Base-by-base conservation (phyloP, 2,797 vertebrate genomes). In the Phoxinus dragarum region DNA sequence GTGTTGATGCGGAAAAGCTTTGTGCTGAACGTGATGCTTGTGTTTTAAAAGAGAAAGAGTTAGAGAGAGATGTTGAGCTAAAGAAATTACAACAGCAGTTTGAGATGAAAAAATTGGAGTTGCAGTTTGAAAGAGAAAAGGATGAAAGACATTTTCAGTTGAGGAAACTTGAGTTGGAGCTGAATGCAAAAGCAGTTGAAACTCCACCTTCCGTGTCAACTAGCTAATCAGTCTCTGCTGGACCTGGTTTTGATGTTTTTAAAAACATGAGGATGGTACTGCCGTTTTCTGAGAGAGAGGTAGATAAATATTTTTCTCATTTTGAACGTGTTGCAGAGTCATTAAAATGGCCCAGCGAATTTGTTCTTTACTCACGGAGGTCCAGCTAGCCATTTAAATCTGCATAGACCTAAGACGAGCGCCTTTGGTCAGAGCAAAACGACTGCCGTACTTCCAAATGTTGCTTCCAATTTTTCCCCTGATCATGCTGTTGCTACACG, bases 301-400 rank as follows among this genome's bases (percentile, higher is more conserved):
- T 38, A 49, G 69, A 83, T 36, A 14, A 40, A 7, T 83, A 83
- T 74, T 74, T 82, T 5, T 7, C 47, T 6, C 49, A 72, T 34
- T 85, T 80, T 72, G 49, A 71, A 31, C 16, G 66, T 12, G 23
- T 79, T 36, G 75, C 66, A 67, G 47, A 49, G 40, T 34, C 47
- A 1, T 27, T 84, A 12, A 27, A 54, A 34, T 84, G 84, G 77
- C 84, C 68, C 52, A 47, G 40, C 74, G 14, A 59, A 66, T 44
- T 71, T 11, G 40, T 71, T 71, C 68, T 44, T n/a, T 27, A 71
- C 38, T 71, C 68, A n/a, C 14, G 4, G 3, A 34, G 6, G 16
- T 42, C 11, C 11, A 1, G 27, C 6, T 42, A 23, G 34, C 21
- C 21, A 42, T n/a, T 71, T 27, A 27, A 11, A 61, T 11, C 12